Base-by-base conservation (phyloP, 2,113 vertebrate species). In the Poeciliopsis retropinna region DNA sequence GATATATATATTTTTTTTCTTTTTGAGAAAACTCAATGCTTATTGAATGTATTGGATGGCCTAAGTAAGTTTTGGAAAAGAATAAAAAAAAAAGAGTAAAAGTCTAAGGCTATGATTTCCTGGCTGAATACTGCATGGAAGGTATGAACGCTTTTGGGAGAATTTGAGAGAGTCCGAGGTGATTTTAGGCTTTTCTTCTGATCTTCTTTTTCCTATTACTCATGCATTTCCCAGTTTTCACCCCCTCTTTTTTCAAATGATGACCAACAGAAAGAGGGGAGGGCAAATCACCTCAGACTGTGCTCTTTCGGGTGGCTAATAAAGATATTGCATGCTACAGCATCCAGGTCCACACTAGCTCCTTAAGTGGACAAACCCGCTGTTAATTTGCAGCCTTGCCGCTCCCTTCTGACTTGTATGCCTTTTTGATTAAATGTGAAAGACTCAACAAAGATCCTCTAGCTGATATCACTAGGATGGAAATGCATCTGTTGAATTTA, bases 261-360 rank as follows among this genome's bases (percentile, higher is more conserved):
- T 69, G 75, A 63, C 74, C 80, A 82, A 63, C 22, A 73, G 69
- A 76, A 86, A 75, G 74, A 91, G 79, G 76, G 82, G 84, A 79
- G 47, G 9, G 73, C 61, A 74, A 89, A 79, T 86, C 70, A 83
- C 81, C 84, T 60, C 80, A 72, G 47, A 44, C 37, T 29, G 72
- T 1, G 25, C 73, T 78, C 72, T 83, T 81, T 73, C 71, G 64
- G 78, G 44, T 67, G 54, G 77, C 60, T 89, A 82, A 88, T 81
- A 73, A 81, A 86, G 66, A 75, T 75, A 82, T 85, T 79, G 87
- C 83, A 84, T 69, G 19, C 47, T 71, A 34, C 68, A 27, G 62
- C 30, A 37, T 78, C 47, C 75, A 73, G 79, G 61, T 70, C 63
- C 68, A 78, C 75, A 64, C 27, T 19, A 44, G 51, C 34, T 66